Percentiles rank a stretch among this genome's conserved stretches.
Evolutionary conservation across 2,888 invertebrate genomes (phyloP).

Genomic region (Tenthredo livida): DNA sequence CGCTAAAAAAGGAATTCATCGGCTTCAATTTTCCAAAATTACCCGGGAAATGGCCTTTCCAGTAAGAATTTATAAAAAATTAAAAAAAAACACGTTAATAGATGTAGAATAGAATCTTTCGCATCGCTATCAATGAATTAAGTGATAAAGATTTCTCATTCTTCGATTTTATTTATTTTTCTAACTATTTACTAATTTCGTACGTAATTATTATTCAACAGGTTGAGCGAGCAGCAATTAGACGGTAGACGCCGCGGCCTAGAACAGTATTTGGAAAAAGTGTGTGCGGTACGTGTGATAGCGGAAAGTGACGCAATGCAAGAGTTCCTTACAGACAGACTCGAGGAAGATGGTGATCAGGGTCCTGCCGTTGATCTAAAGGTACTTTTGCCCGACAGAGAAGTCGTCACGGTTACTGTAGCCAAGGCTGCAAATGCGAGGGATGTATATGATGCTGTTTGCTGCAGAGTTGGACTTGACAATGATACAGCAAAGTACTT

Average conservation of each 20-base stretch:
- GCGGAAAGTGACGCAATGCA: slow-evolving; percentile 98
- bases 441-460: slow-evolving; percentile 93
- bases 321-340: slow-evolving; percentile 94
- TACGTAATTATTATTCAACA: slow-evolving; percentile 61
- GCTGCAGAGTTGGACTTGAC: slow-evolving; percentile 90
- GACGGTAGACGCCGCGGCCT: slow-evolving; percentile 96
- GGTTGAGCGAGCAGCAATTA: slow-evolving; percentile 96
- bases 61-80: slow-evolving; percentile 75
- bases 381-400: slow-evolving; percentile 93
- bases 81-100: too few species aligned
- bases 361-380: slow-evolving; percentile 88
- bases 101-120: too few species aligned
- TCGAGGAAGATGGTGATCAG: slow-evolving; percentile 89
- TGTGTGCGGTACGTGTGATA: slow-evolving; percentile 98
- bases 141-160: neutral
- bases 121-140: too few species aligned
- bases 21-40: slow-evolving; percentile 98
- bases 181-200: neutral
- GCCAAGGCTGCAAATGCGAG: slow-evolving; percentile 94
- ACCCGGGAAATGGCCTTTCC: slow-evolving; percentile 99
- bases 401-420: slow-evolving; percentile 93
- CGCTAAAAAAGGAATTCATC: slow-evolving; percentile 95
- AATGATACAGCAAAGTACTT: slow-evolving; percentile 93
- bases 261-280: slow-evolving; percentile 98
- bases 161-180: neutral